Evolutionary conservation across 1,140 invertebrate genomes (phyloP), one percentile per base, ranked within the genome.

Genomic region (Sesamia nonagrioides): DNA sequence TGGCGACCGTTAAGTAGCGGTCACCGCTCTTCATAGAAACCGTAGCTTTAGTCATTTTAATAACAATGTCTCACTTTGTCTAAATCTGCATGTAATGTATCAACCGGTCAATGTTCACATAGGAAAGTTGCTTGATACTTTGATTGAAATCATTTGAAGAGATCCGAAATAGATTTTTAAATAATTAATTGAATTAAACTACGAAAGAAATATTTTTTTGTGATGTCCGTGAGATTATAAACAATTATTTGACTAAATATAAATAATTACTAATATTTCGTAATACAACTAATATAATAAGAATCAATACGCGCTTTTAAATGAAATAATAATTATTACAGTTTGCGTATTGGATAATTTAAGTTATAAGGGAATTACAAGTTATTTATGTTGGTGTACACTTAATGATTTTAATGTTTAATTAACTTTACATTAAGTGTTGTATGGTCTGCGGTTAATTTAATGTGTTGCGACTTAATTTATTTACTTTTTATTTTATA

Each of bases 211-310:
- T 73, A 74, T 35, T 42, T 21, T 48, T 52, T 48, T 75, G 42
- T 75, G 60, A 42, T 42, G 17, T 42, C 45, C 50, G 33, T 75
- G 73, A 82, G 74, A 77, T 79, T 80, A 80, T 78, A 71, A 81
- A 71, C 42, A 78, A 75, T 74, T 54, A 56, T 74, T 81, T 69
- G 18, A 78, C 76, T 71, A 81, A 81, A 81, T 48, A 81, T 81
- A 81, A 81, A 81, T 81, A 81, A 75, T 78, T 71, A 81, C 45
- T 58, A 77, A 56, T 58, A 69, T 69, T 77, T 69, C 35, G 45
- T 66, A n/a, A 13, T 69, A 69, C 17, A 77, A 60, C 37, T 69
- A 58, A 77, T 69, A 69, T 50, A 35, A 45, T 69, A 77, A 63
- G 58, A 76, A 69, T 63, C 75, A 37, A 56, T 68, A 77, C 50